These are phyloP conservation scores for Meriones unguiculatus DNA, from an alignment of 2,113 vertebrate species.

Conservation along the genomic window DNA sequence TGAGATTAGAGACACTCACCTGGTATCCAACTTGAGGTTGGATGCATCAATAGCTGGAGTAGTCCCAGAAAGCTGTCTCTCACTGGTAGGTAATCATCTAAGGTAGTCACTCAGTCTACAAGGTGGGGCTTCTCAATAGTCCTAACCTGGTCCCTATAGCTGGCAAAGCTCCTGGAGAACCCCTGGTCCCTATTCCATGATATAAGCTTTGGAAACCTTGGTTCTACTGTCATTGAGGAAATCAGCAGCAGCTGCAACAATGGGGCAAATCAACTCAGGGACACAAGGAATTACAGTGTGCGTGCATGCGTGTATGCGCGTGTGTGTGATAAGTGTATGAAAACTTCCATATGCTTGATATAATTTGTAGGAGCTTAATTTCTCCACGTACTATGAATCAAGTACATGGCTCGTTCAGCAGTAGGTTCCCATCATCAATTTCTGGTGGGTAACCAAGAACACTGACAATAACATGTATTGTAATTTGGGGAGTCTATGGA, in stretches of 20 bases:
- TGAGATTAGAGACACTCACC: not conserved
- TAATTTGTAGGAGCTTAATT: not conserved
- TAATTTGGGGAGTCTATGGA: not conserved
- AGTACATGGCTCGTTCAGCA: not conserved
- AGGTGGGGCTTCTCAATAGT: not conserved
- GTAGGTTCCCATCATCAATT: not conserved
- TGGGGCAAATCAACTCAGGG: not conserved
- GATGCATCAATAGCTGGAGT: not conserved
- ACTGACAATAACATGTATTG: not conserved
- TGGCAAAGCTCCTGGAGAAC: not conserved
- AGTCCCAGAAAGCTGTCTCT: not conserved
- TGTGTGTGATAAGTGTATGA: not conserved
- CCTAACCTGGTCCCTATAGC: not conserved
- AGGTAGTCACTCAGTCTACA: not conserved
- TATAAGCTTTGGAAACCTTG: not conserved
- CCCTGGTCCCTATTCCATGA: not conserved
- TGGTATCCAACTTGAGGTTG: not conserved
- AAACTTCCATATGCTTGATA: not conserved
- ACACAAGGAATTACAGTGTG: not conserved
- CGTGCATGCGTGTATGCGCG: not conserved
- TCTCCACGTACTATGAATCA: not conserved
- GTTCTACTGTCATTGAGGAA: not conserved
- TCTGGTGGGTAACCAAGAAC: not conserved
- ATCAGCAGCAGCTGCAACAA: not conserved
- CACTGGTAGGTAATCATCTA: not conserved